Conservation (phyloP, 2,888 invertebrate genomes). For the Drosophila barbarae region DNA sequence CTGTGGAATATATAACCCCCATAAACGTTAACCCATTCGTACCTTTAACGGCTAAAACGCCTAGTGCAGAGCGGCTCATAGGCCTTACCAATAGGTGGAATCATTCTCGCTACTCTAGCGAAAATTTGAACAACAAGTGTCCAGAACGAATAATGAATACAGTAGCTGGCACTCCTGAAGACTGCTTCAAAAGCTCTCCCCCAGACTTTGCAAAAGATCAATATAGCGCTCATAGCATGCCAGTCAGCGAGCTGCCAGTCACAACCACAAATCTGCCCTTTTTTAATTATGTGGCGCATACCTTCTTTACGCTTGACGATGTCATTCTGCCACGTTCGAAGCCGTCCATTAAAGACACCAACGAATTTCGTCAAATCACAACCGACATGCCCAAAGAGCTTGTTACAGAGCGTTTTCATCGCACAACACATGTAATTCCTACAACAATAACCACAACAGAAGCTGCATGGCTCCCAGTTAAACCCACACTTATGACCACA, state of each 20-base stretch:
- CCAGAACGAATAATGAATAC: constrained; percentile 10
- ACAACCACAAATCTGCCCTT: constrained; percentile 40
- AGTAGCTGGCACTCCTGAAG: constrained; percentile 1
- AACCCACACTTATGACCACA: background rate
- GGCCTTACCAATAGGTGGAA: constrained; percentile 9
- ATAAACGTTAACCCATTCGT: constrained; percentile 22
- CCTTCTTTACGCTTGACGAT: constrained; percentile 56
- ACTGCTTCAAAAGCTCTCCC: constrained; percentile 18
- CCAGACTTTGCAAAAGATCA: constrained; percentile 19
- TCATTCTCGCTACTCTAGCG: constrained; percentile 10
- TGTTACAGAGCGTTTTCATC: constrained; percentile 8
- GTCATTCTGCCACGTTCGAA: constrained; percentile 47
- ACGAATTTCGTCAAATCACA: constrained; percentile 15
- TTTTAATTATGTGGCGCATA: constrained; percentile 48
- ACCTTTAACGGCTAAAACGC: constrained; percentile 17
- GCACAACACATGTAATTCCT: constrained; percentile 6
- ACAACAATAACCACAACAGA: constrained; percentile 23
- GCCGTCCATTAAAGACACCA: constrained; percentile 1
- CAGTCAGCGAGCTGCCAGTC: constrained; percentile 13
- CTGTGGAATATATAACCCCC: constrained; percentile 13
- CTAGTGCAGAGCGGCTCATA: constrained; percentile 15
- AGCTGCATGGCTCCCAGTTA: background rate
- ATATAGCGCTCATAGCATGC: constrained; percentile 13
- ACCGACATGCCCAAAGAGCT: constrained; percentile 12
- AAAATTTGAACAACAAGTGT: constrained; percentile 26